Conservation (phyloP, 2,888 invertebrate species). For the Archaeoteleia sp. region DNA sequence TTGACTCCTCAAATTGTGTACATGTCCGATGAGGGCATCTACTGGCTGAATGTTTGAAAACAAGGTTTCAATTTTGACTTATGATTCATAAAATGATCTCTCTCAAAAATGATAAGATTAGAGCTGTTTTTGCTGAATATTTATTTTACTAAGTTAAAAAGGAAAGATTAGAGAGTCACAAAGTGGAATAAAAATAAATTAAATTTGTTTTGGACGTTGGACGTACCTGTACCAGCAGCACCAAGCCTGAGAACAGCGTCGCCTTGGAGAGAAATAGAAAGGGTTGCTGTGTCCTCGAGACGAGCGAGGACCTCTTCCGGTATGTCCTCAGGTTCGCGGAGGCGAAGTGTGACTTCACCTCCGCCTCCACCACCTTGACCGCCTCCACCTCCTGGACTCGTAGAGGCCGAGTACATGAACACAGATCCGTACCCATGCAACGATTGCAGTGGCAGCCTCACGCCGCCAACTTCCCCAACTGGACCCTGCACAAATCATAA, state of each 20-base stretch:
- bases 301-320: conserved; percentile 73
- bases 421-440: conserved; percentile 74
- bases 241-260: conserved; percentile 73
- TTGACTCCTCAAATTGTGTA: too few species aligned
- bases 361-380: conserved; percentile 67
- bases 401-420: conserved; percentile 74
- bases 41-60: too few species aligned
- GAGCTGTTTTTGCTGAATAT: too few species aligned
- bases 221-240: conserved; percentile 71
- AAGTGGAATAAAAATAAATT: too few species aligned
- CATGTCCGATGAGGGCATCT: too few species aligned
- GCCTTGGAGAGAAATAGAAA: conserved; percentile 73
- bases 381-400: conserved; percentile 71
- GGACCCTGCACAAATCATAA: conserved; percentile 67
- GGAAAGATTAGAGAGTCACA: too few species aligned
- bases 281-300: conserved; percentile 73
- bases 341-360: conserved; percentile 72
- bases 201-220: too few species aligned
- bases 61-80: too few species aligned
- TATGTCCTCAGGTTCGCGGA: conserved; percentile 74
- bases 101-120: too few species aligned
- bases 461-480: conserved; percentile 73
- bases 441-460: conserved; percentile 73
- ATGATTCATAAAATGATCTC: too few species aligned
- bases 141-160: too few species aligned